Base-by-base conservation (phyloP, 2,113 vertebrate species). In the Strix aluco region DNA sequence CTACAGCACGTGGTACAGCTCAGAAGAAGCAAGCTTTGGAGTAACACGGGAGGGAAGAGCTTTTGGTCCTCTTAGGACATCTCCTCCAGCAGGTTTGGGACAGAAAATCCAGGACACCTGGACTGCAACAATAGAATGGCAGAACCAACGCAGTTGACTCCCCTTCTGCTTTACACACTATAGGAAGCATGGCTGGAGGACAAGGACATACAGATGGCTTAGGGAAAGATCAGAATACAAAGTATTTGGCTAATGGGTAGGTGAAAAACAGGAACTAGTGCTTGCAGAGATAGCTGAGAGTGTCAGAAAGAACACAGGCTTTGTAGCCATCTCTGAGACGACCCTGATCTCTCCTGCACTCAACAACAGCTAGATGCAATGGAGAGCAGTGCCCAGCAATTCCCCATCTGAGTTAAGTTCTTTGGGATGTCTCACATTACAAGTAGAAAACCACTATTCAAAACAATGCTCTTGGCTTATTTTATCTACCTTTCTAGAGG, bases 1-100 rank as follows among this genome's bases (percentile, higher is more conserved):
- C 40, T 20, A 2, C 0, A 0, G 8, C 54, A 10, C 0, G 4
- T 8, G 23, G 27, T 9, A 29, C 47, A 42, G 42, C n/a, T 77
- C 86, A 72, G 52, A 46, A 71, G 20, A 3, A 52, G 36, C 8
- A 82, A 83, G 25, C 17, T 80, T 59, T 36, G 18, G 40, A 69
- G 23, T 36, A 70, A 71, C 3, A 6, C 2, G 4, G 32, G 6
- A 78, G 32, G 10, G 29, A 87, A 58, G 30, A n/a, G 55, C 36
- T 66, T 79, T 54, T 66, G 21, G 23, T 34, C 20, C 46, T 73
- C 59, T n/a, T 44, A 32, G 27, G 23, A 55, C 20, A 36, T 25
- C 11, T n/a, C 59, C n/a, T 47, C 32, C 34, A 34, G 40, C 22
- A 65, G 20, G 30, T 9, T 52, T 1, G 4, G 80, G 27, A 34